These are phyloP conservation scores for Chrysochloris asiatica DNA, from an alignment of 2,113 vertebrate genomes.

Conservation along the genomic window DNA sequence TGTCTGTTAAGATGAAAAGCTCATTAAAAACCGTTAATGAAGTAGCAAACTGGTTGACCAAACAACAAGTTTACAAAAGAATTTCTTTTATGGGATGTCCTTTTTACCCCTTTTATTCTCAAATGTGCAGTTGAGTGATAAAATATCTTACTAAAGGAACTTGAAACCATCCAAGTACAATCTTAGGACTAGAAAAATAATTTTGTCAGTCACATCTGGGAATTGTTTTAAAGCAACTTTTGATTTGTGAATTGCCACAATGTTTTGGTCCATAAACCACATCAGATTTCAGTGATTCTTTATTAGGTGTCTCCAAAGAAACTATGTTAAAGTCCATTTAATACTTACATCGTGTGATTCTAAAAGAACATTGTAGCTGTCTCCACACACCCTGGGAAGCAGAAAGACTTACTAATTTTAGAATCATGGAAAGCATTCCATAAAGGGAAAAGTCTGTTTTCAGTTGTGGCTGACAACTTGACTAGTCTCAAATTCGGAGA, in stretches of 20 bases:
- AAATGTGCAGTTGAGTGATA: not conserved
- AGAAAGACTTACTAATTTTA: constrained; percentile 39
- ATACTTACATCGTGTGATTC: constrained; percentile 28
- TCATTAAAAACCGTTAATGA: not conserved
- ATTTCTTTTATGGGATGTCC: not conserved
- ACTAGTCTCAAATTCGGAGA: constrained; percentile 18
- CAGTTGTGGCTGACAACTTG: constrained; percentile 35
- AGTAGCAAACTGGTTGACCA: not conserved
- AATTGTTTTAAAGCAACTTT: constrained; percentile 3
- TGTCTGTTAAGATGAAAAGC: not conserved
- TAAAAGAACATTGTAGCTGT: not conserved
- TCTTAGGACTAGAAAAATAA: not conserved
- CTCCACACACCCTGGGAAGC: not conserved
- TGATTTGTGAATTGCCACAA: constrained; percentile 43
- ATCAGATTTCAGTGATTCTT: not conserved
- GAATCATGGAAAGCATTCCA: constrained; percentile 13
- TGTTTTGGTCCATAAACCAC: not conserved
- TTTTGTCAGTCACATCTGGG: not conserved
- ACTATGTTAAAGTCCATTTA: not conserved
- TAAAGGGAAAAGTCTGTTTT: constrained; percentile 56
- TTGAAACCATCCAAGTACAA: not conserved
- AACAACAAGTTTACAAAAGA: not conserved
- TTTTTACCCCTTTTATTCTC: not conserved
- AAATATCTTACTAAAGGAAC: not conserved
- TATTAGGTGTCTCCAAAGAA: not conserved